Evolutionary conservation across 2,888 invertebrate genomes (phyloP), one percentile per base, ranked within the genome.

Genomic region (Euclidia mi): DNA sequence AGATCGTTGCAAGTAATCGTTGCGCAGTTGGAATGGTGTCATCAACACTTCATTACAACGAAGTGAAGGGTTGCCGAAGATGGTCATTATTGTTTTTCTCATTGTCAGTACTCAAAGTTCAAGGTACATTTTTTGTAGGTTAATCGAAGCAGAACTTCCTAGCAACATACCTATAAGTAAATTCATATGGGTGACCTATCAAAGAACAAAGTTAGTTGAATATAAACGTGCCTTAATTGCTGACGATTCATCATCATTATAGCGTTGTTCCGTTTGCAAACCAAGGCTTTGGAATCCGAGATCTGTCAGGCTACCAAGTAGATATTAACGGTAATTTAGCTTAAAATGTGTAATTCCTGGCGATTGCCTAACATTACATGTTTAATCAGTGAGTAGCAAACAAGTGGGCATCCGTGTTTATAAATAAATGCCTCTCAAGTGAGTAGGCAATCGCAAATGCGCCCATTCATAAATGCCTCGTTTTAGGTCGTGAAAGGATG

Each of bases 51-150:
- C 71, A 74, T 76, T 77, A 78, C 65, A 65, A 57, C 70, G 65
- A 85, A 89, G 90, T 90, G 89, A 90, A 90, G 89, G 90, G 89
- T 86, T 84, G 79, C 76, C 79, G 81, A 84, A 80, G 80, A 77
- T 78, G 80, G 75, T 82, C 80, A 84, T 88, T 85, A 86, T 71
- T 75, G 85, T 84, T 88, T 86, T 87, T 84, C 87, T 90, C 89
- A 89, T 85, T 86, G 86, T 82, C 82, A 74, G 77, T 65, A 62
- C 71, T 63, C 77, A 89, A 90, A 90, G 89, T 85, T 89, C 89
- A 89, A 89, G 89, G 90, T 48, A 49, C 48, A 72, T 79, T 81
- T 83, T 78, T 71, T 74, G 50, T 66, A 56, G 62, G 74, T 69
- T 71, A 71, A 65, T 74, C 55, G 74, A 62, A 56, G 51, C 44